Evolutionary conservation across 1,140 invertebrate species (phyloP), one percentile per base, ranked within the genome.

Genomic region (Lutraria rhynchaena): DNA sequence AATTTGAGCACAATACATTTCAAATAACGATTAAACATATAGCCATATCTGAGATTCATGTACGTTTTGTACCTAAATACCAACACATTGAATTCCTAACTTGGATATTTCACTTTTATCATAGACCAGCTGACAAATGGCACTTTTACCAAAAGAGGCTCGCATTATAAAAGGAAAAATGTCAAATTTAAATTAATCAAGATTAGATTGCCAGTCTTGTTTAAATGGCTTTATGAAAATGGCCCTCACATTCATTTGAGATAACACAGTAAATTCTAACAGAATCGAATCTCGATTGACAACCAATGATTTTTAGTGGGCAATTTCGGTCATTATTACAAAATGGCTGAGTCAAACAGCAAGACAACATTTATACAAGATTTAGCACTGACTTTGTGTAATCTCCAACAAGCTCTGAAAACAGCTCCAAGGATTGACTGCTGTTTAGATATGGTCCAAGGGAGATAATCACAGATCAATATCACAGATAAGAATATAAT

Each of bases 191-290:
- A 24, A 73, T 73, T 29, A 5, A 58, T 73, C 70, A 73, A 73
- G 70, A 73, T 73, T 73, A 58, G n/a, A 57, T 73, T 73, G 70
- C 70, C 70, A 58, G 1, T 37, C 17, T 9, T 65, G 46, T 58
- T 35, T 73, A 58, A 73, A 73, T 58, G 33, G 49, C 51, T 73
- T 58, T 35, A 24, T 58, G 3, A 15, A 55, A 44, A 46, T n/a
- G 33, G 27, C 53, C 27, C 58, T 73, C 51, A 17, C n/a, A 41
- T 37, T 44, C 17, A 58, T 29, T 44, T 19, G 33, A 57, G 70
- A 73, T 73, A 73, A 73, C 33, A 22, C 15, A 35, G 29, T 55
- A 73, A 58, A 73, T 73, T 19, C n/a, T n/a, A 53, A 41, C 22
- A 61, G 33, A 61, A 31, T 61, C 58, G 33, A 61, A 41, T 44